Evolutionary conservation across 2,113 vertebrate species (phyloP).

Genomic region (Bubo blakistoni): DNA sequence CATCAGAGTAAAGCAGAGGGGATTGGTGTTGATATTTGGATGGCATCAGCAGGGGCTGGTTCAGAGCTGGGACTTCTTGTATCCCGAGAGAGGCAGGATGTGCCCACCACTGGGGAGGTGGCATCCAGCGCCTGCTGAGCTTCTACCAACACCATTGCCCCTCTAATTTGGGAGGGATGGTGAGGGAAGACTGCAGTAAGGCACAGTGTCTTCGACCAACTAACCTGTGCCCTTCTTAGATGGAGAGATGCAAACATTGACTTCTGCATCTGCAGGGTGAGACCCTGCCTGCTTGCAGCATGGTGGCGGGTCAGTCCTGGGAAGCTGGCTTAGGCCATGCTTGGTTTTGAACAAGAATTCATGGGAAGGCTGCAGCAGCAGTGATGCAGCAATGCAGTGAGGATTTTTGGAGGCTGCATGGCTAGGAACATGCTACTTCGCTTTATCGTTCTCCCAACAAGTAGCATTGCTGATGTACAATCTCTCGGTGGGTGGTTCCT

Average conservation of each 20-base stretch:
- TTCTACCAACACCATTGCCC: background rate
- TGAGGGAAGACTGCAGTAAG: background rate
- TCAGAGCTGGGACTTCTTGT: background rate
- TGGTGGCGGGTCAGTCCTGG: background rate
- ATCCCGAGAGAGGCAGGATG: background rate
- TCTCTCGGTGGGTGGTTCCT: background rate
- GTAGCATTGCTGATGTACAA: background rate
- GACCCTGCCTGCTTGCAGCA: background rate
- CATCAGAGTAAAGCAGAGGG: fast-evolving
- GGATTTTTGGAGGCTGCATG: background rate
- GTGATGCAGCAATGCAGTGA: background rate
- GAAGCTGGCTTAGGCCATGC: background rate
- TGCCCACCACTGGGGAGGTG: background rate
- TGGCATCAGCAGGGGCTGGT: background rate
- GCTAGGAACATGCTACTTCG: background rate
- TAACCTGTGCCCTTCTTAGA: background rate
- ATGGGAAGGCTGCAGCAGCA: background rate
- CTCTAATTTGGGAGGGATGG: background rate
- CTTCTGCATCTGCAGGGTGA: background rate
- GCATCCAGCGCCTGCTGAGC: background rate
- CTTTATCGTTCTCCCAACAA: background rate
- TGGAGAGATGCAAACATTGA: background rate
- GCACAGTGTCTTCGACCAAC: background rate
- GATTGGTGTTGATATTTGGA: background rate
- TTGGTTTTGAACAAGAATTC: background rate